Conservation (phyloP, 2,113 vertebrate genomes). For the Boulengeromyrus knoepffleri region DNA sequence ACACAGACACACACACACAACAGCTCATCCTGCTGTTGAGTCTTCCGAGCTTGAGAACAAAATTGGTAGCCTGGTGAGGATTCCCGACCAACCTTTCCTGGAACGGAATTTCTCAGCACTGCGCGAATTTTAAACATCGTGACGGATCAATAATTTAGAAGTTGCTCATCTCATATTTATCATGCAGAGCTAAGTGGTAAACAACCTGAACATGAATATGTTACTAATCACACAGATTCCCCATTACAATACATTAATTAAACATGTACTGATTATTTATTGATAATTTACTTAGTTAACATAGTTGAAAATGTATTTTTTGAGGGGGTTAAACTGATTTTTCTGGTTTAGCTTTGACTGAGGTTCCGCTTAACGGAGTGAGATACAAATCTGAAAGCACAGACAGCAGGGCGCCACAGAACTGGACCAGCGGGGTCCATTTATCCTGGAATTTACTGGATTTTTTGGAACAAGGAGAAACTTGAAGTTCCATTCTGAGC, state of each 20-base stretch:
- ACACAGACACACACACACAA: neutral
- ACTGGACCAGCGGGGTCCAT: neutral
- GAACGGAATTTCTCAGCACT: neutral
- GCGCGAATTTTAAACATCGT: constrained; percentile 3
- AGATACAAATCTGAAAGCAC: no score
- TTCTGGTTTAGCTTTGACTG: neutral
- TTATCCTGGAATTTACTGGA: neutral
- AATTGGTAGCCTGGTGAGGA: neutral
- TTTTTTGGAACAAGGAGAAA: neutral
- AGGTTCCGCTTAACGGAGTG: neutral
- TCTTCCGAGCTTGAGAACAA: neutral
- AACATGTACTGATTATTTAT: constrained; percentile 31
- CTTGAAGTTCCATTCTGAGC: neutral
- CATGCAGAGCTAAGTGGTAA: constrained; percentile 31
- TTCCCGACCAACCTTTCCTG: neutral
- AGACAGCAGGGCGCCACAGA: neutral
- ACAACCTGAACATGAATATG: constrained; percentile 30
- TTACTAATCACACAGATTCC: constrained; percentile 24
- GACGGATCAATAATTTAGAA: constrained; percentile 35
- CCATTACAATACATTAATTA: constrained; percentile 38
- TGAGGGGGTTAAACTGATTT: neutral
- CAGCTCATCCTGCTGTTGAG: neutral
- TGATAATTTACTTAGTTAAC: constrained; percentile 33
- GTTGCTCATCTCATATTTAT: constrained; percentile 35
- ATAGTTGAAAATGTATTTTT: constrained; percentile 10